These are phyloP conservation scores for Elanoides forficatus DNA, from an alignment of 2,113 vertebrate species.

Conservation along the genomic window DNA sequence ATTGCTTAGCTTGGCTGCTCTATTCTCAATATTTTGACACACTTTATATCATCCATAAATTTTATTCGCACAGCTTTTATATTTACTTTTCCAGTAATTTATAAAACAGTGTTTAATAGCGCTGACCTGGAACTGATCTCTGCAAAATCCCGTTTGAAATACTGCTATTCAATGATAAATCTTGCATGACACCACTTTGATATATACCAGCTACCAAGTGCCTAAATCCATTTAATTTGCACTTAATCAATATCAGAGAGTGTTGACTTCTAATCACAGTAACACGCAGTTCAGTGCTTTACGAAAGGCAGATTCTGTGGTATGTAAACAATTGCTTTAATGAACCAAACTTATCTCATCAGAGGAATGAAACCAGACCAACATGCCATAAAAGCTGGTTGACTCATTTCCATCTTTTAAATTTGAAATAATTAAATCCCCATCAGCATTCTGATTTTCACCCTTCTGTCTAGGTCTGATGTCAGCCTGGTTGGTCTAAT, in stretches of 20 bases:
- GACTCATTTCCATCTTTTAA: not conserved
- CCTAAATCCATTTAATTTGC: constrained; percentile 14
- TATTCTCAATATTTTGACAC: not conserved
- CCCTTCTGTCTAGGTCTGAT: not conserved
- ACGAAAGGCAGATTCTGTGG: not conserved
- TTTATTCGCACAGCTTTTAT: not conserved
- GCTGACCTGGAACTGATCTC: not conserved
- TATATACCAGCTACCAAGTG: not conserved
- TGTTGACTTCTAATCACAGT: not conserved
- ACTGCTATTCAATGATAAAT: not conserved
- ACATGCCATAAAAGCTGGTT: not conserved
- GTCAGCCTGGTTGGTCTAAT: not conserved
- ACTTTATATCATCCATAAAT: not conserved
- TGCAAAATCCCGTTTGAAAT: not conserved
- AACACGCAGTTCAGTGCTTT: not conserved
- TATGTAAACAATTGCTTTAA: not conserved
- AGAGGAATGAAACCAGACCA: not conserved
- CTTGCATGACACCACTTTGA: not conserved
- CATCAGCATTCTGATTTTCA: not conserved
- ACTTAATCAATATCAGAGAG: not conserved
- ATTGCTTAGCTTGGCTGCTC: not conserved
- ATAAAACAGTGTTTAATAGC: not conserved
- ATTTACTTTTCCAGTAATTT: not conserved
- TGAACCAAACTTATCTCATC: not conserved
- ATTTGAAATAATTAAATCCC: not conserved